Base-by-base conservation (phyloP, 2,113 vertebrate genomes). In the Syngnathoides biaculeatus region DNA sequence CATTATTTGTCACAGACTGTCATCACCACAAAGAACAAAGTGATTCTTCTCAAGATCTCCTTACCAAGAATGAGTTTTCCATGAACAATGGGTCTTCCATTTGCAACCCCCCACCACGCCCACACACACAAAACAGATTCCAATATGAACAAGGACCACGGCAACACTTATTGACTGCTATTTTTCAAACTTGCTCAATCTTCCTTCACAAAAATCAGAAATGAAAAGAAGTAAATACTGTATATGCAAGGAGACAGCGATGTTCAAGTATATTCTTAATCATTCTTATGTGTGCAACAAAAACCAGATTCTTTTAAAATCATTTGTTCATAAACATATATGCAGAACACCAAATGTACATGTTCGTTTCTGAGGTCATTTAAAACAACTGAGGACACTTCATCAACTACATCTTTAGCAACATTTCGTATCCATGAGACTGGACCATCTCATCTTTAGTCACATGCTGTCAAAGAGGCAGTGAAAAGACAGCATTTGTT, bases 381-480 rank as follows among this genome's bases (percentile, higher is more conserved):
- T 22, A 11, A 8, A 10, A 26, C 10, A 55, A 0, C 26, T 13
- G 3, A 26, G 10, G 12, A 55, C 22, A 26, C 22, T 4, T 26
- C n/a, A 50, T 50, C 19, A 26, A 4, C 5, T 27, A 19, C 8
- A 27, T 60, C 35, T 4, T n/a, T 40, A 35, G 17, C 20, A n/a
- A n/a, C 27, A n/a, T 60, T 38, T 84, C 77, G 73, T 71, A 64
- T 72, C 27, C 12, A 68, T 38, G 70, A 12, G 17, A 67, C 39
- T 79, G 58, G 72, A 35, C 5, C 30, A 35, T 69, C 27, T 69
- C 69, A 58, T 69, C 57, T 6, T 47, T 17, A 67, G 69, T 78
- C 79, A 84, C 68, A 73, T 79, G 69, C 72, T 63, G 17, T 12
- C 3, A 53, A 53, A 43, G 58, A n/a, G n/a, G n/a, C n/a, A n/a